Percentiles rank a stretch among this genome's conserved stretches.
phyloP scores from a whole-genome alignment of 2,888 invertebrate species.

The Eristalis intricaria region DNA sequence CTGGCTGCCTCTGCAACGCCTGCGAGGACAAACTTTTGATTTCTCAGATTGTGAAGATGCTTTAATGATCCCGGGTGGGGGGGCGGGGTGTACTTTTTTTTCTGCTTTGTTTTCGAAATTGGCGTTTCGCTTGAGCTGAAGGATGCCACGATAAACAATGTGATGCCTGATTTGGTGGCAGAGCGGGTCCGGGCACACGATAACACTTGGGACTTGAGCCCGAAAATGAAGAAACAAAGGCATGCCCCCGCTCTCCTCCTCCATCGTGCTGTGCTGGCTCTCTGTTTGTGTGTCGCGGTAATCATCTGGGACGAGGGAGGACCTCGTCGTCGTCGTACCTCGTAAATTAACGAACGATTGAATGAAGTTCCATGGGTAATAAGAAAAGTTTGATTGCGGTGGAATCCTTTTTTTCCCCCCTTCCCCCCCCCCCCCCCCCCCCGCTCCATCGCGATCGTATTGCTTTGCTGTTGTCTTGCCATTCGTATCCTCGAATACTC shows the following conservation, averaged over 20 bases:
- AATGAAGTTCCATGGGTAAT: conserved; percentile 72
- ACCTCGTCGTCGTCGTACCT: conserved; percentile 47
- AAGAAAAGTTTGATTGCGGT: conserved; percentile 72
- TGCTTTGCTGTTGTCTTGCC: conserved; percentile 26
- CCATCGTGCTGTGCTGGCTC: background rate
- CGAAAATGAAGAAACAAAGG: conserved; percentile 67
- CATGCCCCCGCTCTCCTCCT: conserved; percentile 15
- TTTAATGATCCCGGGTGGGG: conserved; percentile 56
- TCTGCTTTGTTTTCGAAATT: background rate
- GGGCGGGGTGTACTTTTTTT: conserved; percentile 1
- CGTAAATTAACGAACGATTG: conserved; percentile 72
- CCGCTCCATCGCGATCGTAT: background rate
- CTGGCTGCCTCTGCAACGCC: background rate
- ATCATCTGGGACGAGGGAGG: conserved; percentile 68
- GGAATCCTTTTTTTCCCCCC: conserved; percentile 53
- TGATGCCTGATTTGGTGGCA: conserved; percentile 63
- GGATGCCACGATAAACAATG: conserved; percentile 68
- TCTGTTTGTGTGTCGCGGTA: conserved; percentile 44
- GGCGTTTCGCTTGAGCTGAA: conserved; percentile 1
- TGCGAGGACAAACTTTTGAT: conserved; percentile 70
- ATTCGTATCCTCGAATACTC: conserved; percentile 49
- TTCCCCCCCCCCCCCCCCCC: background rate
- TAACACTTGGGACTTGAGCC: conserved; percentile 64
- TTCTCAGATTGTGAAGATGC: conserved; percentile 70
- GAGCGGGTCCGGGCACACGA: conserved; percentile 33